Percentiles rank a stretch among this genome's conserved stretches.
Conservation (phyloP, 2,888 invertebrate genomes). For the Pocota personata region DNA sequence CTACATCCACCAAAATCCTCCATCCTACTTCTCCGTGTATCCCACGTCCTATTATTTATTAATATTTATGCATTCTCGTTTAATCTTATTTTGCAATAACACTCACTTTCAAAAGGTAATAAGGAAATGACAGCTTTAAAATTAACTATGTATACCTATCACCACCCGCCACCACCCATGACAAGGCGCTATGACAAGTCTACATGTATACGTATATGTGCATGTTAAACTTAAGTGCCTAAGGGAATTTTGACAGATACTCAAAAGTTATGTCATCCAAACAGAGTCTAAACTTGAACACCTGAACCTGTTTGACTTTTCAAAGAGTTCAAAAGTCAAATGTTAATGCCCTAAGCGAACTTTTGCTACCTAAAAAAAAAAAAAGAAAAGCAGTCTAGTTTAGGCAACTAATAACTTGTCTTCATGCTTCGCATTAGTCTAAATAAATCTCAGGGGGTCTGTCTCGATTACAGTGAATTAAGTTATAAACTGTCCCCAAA, state of each 20-base stretch:
- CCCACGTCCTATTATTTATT: not conserved
- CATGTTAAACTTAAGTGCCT: slow-evolving; percentile 28
- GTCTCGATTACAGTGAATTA: slow-evolving; percentile 20
- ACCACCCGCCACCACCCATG: not conserved
- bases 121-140: slow-evolving; percentile 43
- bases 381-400: too few species aligned
- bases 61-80: not conserved
- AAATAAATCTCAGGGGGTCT: not conserved
- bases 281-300: slow-evolving; percentile 26
- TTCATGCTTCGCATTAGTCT: not conserved
- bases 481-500: slow-evolving; percentile 37
- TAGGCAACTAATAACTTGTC: not conserved
- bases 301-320: slow-evolving; percentile 44
- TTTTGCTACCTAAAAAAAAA: not conserved
- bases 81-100: slow-evolving; percentile 13
- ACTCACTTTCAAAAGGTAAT: slow-evolving; percentile 4
- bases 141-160: slow-evolving; percentile 10
- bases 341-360: slow-evolving; percentile 21
- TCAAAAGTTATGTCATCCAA: not conserved
- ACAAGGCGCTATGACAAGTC: too few species aligned
- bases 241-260: slow-evolving; percentile 26
- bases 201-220: too few species aligned
- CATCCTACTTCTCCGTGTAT: not conserved
- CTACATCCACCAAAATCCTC: not conserved
- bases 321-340: slow-evolving; percentile 61